A percentile compares a stretch with the other conserved stretches of the same genome.
Conservation (phyloP, 2,797 vertebrate species). For the Poecilia gillii region DNA sequence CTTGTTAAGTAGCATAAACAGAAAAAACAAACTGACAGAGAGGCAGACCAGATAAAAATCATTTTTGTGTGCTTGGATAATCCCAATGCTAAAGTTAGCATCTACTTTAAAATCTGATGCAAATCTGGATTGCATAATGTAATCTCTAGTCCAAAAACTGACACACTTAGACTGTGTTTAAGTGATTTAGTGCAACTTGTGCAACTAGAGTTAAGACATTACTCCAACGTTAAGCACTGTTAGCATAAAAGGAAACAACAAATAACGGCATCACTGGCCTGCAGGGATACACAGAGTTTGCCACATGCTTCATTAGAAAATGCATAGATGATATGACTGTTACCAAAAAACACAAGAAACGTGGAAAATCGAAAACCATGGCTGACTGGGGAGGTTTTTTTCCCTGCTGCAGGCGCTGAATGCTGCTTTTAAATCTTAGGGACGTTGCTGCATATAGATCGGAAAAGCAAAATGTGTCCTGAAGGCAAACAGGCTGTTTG, state of each 20-base stretch:
- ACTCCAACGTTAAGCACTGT: background rate
- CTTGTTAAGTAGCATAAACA: background rate
- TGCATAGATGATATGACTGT: background rate
- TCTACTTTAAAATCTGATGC: background rate
- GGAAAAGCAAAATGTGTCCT: background rate
- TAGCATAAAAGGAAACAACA: background rate
- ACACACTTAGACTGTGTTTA: background rate
- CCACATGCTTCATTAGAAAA: background rate
- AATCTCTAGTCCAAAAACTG: background rate
- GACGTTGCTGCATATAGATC: too few species aligned
- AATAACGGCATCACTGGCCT: background rate
- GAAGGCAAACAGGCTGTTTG: background rate
- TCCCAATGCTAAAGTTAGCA: background rate
- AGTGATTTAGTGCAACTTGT: background rate
- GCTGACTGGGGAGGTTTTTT: background rate
- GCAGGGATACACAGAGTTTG: background rate
- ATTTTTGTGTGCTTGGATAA: too few species aligned
- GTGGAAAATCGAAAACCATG: background rate
- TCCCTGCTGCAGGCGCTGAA: background rate
- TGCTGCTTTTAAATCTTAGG: background rate
- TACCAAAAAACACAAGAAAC: background rate
- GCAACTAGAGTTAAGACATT: background rate
- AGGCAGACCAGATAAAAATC: background rate
- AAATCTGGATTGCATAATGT: background rate
- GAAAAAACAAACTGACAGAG: background rate